A percentile compares a stretch with the other conserved stretches of the same genome.
Evolutionary conservation across 2,113 vertebrate genomes (phyloP).

Genomic region (Siniperca chuatsi): DNA sequence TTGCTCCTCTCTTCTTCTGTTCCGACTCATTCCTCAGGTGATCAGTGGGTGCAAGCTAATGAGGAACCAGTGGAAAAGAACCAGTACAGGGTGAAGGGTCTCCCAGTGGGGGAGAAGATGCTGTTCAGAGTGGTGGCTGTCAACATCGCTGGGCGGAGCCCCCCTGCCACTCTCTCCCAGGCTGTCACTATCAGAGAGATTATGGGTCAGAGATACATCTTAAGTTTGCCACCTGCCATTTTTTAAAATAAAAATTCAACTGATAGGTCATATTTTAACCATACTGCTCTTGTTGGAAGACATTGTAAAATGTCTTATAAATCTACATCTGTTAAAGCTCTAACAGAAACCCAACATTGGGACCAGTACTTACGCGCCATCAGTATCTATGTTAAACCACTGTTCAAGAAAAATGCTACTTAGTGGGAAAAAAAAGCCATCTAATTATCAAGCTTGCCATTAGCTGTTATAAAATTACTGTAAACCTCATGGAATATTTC

Average conservation of each 20-base stretch:
- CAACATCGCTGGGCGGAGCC: constrained; percentile 90
- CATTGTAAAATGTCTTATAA: not conserved
- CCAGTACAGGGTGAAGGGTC: constrained; percentile 85
- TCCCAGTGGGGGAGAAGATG: constrained; percentile 89
- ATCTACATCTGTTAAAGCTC: not conserved
- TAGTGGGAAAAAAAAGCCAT: not conserved
- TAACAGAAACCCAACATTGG: not conserved
- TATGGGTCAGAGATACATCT: constrained; percentile 81
- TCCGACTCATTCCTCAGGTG: constrained; percentile 69
- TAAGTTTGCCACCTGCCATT: not conserved
- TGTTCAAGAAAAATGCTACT: not conserved
- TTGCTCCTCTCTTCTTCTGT: not conserved
- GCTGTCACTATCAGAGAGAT: constrained; percentile 91
- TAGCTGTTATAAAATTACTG: not conserved
- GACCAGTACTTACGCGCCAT: not conserved
- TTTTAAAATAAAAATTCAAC: too few relatives aligned
- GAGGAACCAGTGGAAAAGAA: constrained; percentile 82
- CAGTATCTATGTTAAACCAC: not conserved
- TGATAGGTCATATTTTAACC: not conserved
- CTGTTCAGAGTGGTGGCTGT: constrained; percentile 88
- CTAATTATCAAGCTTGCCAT: not conserved
- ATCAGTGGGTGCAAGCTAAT: constrained; percentile 87
- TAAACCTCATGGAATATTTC: not conserved
- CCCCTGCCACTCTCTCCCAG: constrained; percentile 83
- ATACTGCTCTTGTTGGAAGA: not conserved